Evolutionary conservation across 2,888 invertebrate genomes (phyloP).

Genomic region (Tipula vernalis): DNA sequence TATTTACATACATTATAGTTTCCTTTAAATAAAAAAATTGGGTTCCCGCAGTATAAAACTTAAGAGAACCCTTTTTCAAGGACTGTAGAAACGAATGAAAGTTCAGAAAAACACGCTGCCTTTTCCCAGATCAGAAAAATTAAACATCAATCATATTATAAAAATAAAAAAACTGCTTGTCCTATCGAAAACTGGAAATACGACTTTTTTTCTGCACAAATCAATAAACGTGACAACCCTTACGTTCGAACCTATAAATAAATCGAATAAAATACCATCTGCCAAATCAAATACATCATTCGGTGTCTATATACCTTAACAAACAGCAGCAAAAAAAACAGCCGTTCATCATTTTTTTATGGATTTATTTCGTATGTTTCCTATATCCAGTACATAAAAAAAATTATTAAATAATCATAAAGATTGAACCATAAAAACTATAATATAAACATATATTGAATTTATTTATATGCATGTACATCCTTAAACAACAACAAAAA

Average conservation of each 20-base stretch:
- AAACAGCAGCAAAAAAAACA: not conserved
- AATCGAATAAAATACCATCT: not conserved
- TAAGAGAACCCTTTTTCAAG: no score
- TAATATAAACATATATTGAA: not conserved
- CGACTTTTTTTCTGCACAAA: not conserved
- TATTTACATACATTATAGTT: no score
- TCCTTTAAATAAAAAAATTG: no score
- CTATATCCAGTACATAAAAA: not conserved
- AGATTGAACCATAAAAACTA: not conserved
- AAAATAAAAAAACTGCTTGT: not conserved
- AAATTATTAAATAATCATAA: not conserved
- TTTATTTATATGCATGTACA: not conserved
- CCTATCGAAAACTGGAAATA: not conserved
- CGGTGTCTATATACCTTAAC: not conserved
- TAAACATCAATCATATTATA: not conserved
- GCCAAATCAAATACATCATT: not conserved
- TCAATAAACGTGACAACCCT: not conserved
- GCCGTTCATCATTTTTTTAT: not conserved
- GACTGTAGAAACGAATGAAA: no score
- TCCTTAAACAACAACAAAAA: not conserved
- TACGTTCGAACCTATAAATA: not conserved
- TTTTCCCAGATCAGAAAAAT: not conserved
- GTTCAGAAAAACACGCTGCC: no score
- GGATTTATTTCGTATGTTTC: not conserved
- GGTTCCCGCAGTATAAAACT: no score